Conservation (phyloP, 2,797 vertebrate genomes). For the Chromis chromis region DNA sequence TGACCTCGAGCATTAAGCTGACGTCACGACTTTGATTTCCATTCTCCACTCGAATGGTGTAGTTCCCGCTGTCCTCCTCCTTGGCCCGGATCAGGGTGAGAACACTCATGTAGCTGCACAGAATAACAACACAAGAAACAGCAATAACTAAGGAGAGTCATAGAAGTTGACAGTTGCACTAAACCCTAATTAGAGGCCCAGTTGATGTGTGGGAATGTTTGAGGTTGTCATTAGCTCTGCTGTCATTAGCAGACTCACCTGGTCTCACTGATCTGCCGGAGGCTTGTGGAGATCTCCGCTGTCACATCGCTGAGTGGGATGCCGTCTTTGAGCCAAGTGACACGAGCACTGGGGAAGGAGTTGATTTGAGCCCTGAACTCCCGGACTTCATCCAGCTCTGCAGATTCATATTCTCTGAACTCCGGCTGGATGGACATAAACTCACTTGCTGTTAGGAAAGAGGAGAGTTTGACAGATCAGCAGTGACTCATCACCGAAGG, state of each 20-base stretch:
- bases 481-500: not conserved
- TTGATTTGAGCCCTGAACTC: slow-evolving; percentile 89
- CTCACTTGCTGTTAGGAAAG: slow-evolving; percentile 85
- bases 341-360: slow-evolving; percentile 88
- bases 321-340: slow-evolving; percentile 95
- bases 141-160: not conserved
- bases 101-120: slow-evolving; percentile 88
- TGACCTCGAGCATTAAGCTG: slow-evolving; percentile 91
- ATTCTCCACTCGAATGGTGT: slow-evolving; percentile 91
- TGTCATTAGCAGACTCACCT: slow-evolving; percentile 83
- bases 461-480: slow-evolving; percentile 14
- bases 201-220: slow-evolving; percentile 22
- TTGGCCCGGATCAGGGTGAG: slow-evolving; percentile 95
- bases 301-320: slow-evolving; percentile 88
- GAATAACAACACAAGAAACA: slow-evolving; percentile 40
- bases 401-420: slow-evolving; percentile 86
- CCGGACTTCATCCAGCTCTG: slow-evolving; percentile 92
- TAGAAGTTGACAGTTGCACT: slow-evolving; percentile 2
- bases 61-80: slow-evolving; percentile 95
- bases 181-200: slow-evolving; percentile 50
- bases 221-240: slow-evolving; percentile 51
- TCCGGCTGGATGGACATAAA: slow-evolving; percentile 88
- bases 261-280: slow-evolving; percentile 87
- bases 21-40: slow-evolving; percentile 86
- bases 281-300: slow-evolving; percentile 91